Evolutionary conservation across 1,140 invertebrate genomes (phyloP), one percentile per base, ranked within the genome.

Genomic region (Ephestia elutella): DNA sequence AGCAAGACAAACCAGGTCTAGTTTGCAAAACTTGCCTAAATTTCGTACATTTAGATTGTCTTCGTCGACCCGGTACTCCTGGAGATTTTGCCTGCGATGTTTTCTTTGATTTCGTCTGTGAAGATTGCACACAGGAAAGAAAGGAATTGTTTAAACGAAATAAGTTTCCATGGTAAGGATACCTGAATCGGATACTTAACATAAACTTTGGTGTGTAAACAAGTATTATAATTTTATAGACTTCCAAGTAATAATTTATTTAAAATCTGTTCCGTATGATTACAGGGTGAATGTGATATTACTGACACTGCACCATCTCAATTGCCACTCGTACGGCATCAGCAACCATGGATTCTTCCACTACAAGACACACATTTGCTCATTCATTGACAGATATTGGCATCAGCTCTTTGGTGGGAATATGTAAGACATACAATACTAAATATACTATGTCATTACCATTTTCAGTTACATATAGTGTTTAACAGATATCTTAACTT

Each of bases 291-390:
- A 91, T 80, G 89, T 92, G 0, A 86, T 94, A 0, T 74, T 92
- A 11, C 68, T 95, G 58, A 90, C 91, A 0, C 66, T 94, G 1
- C 92, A 94, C 66, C 93, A 94, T 81, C 75, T 94, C 11, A 89
- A 90, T 54, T 89, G 90, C 10, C 91, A 92, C 65, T 92, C 91
- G 4, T 90, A 90, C 48, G 93, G 92, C 0, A 90, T 94, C 38
- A 93, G 93, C 60, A 90, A 91, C 69, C 90, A 92, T 68, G 93
- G 93, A 4, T 95, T 91, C 79, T 95, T 94, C 69, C 94, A 94
- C 70, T 95, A 93, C 91, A 92, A 93, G 62, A 92, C 91, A 1
- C 93, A 95, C 66, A 93, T 95, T 15, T 92, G 90, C 25, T 90
- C 88, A 9, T 94, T 94, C 70, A 92, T 95, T 56, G 92, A 94